A percentile compares a stretch with the other conserved stretches of the same genome.
Evolutionary conservation across 2,113 vertebrate species (phyloP).

Genomic region (Microcebus ravelobensis): DNA sequence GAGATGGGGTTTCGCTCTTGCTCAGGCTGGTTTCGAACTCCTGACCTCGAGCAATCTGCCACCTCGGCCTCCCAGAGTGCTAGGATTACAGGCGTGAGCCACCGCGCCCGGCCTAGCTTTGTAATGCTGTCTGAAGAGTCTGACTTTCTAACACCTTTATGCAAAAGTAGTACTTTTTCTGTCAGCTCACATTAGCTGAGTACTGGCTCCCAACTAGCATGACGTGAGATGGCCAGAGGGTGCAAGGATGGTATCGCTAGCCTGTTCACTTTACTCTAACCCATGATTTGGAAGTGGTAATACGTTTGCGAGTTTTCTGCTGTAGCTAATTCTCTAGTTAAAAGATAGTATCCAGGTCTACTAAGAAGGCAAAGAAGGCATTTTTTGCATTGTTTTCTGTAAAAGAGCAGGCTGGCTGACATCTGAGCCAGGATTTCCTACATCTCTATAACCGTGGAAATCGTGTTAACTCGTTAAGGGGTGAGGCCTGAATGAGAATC

Average conservation of each 20-base stretch:
- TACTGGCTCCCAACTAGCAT: too few relatives aligned
- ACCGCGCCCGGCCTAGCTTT: background rate
- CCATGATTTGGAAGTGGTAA: background rate
- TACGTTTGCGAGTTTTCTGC: background rate
- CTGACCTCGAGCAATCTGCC: too few relatives aligned
- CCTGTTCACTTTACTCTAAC: background rate
- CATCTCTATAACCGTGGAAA: background rate
- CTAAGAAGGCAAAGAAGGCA: background rate
- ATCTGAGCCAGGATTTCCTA: background rate
- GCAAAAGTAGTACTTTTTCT: background rate
- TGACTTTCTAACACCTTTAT: background rate
- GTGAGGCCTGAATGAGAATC: background rate
- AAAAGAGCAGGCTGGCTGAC: background rate
- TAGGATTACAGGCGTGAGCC: too few relatives aligned
- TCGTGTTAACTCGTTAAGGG: background rate
- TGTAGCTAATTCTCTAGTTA: background rate
- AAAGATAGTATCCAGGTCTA: background rate
- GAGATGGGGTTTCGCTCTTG: too few relatives aligned
- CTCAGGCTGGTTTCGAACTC: too few relatives aligned
- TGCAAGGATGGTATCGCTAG: background rate
- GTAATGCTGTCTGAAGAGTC: background rate
- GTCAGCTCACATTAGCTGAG: background rate
- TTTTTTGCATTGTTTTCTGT: background rate
- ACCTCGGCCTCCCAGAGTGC: too few relatives aligned
- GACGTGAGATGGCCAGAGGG: accelerated